phyloP scores from a whole-genome alignment of 2,113 vertebrate genomes.

The Cynoglossus semilaevis region DNA sequence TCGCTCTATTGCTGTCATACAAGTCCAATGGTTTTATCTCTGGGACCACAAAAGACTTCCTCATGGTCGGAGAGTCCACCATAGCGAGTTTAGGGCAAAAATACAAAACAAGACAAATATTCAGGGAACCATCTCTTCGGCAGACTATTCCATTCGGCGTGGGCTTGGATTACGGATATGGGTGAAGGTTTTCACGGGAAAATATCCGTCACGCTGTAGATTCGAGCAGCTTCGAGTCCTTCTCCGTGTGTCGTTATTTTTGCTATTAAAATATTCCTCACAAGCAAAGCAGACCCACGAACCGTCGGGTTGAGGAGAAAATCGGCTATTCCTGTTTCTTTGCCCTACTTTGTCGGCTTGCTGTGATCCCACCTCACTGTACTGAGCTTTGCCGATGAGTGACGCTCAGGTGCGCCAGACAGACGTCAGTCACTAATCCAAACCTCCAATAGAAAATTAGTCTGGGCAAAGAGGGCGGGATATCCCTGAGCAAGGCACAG shows the following conservation, averaged over 20 bases:
- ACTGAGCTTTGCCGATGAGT: conserved; percentile 52
- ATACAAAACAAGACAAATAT: conserved; percentile 31
- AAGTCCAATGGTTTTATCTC: conserved; percentile 89
- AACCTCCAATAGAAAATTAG: conserved; percentile 66
- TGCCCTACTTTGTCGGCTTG: conserved; percentile 69
- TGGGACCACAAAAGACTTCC: conserved; percentile 87
- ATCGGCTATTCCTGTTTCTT: conserved; percentile 56
- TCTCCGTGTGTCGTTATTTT: conserved; percentile 1
- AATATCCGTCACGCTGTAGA: conserved; percentile 57
- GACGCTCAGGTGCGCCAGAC: conserved; percentile 76
- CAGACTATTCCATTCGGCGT: conserved; percentile 49
- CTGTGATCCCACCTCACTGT: conserved; percentile 43
- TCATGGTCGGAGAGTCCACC: conserved; percentile 84
- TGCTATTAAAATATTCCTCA: conserved; percentile 7
- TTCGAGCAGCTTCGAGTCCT: conserved; percentile 38
- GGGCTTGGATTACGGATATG: conserved; percentile 65
- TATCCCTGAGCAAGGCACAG: conserved; percentile 29
- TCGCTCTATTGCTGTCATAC: conserved; percentile 84
- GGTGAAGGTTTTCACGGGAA: conserved; percentile 51
- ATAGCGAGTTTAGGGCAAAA: conserved; percentile 71
- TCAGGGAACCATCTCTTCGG: conserved; percentile 69
- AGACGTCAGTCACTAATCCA: conserved; percentile 51
- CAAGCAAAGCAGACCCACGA: conserved; percentile 10
- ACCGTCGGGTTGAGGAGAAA: conserved; percentile 33
- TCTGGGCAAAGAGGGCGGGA: conserved; percentile 58